phyloP scores from a whole-genome alignment of 2,888 invertebrate species.

The Mesorhabditis spiculigera region DNA sequence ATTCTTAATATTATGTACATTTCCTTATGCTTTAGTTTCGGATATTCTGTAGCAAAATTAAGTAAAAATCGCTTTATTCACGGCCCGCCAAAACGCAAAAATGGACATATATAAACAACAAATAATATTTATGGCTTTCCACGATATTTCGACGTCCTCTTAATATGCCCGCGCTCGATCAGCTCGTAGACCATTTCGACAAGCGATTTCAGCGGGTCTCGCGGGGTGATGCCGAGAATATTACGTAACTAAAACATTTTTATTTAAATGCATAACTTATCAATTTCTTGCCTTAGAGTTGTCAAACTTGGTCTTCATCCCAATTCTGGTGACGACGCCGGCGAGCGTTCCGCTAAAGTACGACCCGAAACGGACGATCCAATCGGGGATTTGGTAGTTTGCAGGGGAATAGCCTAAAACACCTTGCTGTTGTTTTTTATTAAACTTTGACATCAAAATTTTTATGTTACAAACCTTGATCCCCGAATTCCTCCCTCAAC shows the following conservation, averaged over 20 bases:
- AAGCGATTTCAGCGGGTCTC: conserved; percentile 60
- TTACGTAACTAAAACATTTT: conserved; percentile 59
- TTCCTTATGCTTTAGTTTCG: no score
- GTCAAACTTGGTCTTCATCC: background rate
- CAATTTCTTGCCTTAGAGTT: background rate
- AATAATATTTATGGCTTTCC: no score
- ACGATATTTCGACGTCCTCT: background rate
- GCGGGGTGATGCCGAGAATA: conserved; percentile 61
- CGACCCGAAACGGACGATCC: background rate
- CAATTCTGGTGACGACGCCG: background rate
- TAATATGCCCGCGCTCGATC: conserved; percentile 61
- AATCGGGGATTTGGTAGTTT: background rate
- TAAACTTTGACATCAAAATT: no score
- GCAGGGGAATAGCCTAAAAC: background rate
- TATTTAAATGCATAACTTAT: no score
- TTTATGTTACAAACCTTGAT: no score
- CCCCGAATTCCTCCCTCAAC: no score
- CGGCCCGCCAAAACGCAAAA: no score
- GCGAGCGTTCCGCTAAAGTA: background rate
- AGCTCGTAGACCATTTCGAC: conserved; percentile 64
- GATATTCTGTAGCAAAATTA: no score
- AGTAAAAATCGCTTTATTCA: no score
- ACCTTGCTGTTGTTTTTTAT: no score
- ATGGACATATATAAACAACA: no score
- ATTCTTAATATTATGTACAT: no score